Base-by-base conservation (phyloP, 2,888 invertebrate species). In the Syritta pipiens region DNA sequence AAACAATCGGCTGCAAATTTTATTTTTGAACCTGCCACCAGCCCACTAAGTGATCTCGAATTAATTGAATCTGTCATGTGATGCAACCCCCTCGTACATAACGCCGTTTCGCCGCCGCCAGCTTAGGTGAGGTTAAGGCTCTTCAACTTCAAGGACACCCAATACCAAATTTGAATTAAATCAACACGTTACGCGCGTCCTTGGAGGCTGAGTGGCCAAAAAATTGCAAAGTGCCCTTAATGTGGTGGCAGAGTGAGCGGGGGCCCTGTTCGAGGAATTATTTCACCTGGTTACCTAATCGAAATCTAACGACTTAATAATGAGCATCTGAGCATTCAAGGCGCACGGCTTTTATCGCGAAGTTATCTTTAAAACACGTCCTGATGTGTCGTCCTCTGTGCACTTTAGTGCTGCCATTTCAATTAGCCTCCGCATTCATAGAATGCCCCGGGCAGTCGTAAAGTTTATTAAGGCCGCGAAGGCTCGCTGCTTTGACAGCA, bases 301-400 rank as follows among this genome's bases (percentile, higher is more conserved):
- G 53, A 55, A 37, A 26, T 37, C n/a, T 55, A 37, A 55, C 37
- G 53, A 37, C 37, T 22, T n/a, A 37, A 17, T 17, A 24, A 37
- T 37, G 24, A n/a, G n/a, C n/a, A n/a, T n/a, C n/a, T 24, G 17
- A 37, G 53, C 17, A 51, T n/a, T 53, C 17, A 17, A 26, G 24
- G 24, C 22, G 6, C 20, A 19, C 2, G 10, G 12, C 4, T 12
- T 42, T 20, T 42, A 22, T 42, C 12, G 6, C 10, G n/a, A 42
- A 42, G 4, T n/a, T 24, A 10, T 44, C 44, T 44, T 12, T 24
- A 6, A 44, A 44, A 24, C 9, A n/a, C 12, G 9, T 35, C 20
- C 22, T 24, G 42, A 42, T 42, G n/a, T 42, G 22, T 42, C 10
- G n/a, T n/a, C 22, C 0, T 10, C 42, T n/a, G n/a, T n/a, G n/a